Percentiles rank a stretch among this genome's conserved stretches.
Conservation (phyloP, 1,140 invertebrate species). For the Diorhabda sublineata region DNA sequence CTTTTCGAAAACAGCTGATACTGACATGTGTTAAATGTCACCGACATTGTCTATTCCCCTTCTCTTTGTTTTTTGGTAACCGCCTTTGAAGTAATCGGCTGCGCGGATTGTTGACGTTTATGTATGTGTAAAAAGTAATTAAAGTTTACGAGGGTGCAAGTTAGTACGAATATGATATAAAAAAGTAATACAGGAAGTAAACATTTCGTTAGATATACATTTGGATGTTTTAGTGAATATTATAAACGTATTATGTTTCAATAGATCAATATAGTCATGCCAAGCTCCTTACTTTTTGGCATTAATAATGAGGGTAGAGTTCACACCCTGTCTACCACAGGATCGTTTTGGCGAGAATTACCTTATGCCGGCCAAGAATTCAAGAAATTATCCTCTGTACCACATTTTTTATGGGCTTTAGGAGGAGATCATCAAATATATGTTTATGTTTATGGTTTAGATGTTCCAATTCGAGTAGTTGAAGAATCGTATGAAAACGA, state of each 20-base stretch:
- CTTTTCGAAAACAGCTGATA: no score
- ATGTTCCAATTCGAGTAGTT: conserved; percentile 83
- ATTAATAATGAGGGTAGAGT: conserved; percentile 84
- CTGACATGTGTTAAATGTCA: no score
- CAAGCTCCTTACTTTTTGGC: conserved; percentile 74
- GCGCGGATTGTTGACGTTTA: no score
- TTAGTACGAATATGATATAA: no score
- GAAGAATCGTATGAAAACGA: conserved; percentile 92
- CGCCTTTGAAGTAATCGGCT: no score
- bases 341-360: conserved; percentile 78
- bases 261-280: conserved; percentile 49
- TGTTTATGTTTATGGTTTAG: conserved; percentile 80
- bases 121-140: no score
- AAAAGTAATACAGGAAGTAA: no score
- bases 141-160: no score
- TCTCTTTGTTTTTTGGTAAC: no score
- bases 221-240: no score
- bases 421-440: conserved; percentile 89
- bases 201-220: no score
- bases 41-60: no score
- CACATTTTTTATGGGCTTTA: conserved; percentile 84
- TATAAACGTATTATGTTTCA: not conserved
- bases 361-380: conserved; percentile 80
- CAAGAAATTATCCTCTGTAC: conserved; percentile 78
- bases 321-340: conserved; percentile 72